These are phyloP conservation scores for Leucophenga varia DNA, from an alignment of 1,140 invertebrate genomes.

Conservation along the genomic window DNA sequence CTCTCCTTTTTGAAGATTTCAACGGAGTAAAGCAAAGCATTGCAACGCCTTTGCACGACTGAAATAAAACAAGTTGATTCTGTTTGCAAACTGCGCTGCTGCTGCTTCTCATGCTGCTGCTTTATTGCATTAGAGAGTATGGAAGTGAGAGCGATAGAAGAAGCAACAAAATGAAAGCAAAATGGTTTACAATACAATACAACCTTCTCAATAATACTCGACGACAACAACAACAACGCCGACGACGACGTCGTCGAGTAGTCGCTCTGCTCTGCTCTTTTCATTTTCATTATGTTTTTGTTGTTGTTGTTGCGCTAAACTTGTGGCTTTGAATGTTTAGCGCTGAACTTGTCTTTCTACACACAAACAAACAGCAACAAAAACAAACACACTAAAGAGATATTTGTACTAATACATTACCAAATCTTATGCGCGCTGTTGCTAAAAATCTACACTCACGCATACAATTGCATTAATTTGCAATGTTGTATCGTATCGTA, in stretches of 20 bases:
- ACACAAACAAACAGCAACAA: not conserved
- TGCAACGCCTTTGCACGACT: too few species aligned
- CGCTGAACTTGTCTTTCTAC: constrained; percentile 48
- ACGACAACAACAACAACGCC: not conserved
- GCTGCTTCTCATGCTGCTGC: not conserved
- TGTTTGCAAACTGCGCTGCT: too few species aligned
- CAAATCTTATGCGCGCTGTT: too few species aligned
- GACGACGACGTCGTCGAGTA: constrained; percentile 15
- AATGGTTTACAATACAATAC: too few species aligned
- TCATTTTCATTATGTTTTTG: constrained; percentile 7
- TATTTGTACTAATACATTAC: too few species aligned
- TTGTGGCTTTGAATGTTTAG: constrained; percentile 49
- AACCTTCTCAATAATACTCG: too few species aligned
- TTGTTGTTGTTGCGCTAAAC: constrained; percentile 18
- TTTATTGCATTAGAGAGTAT: constrained; percentile 53
- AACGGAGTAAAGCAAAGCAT: too few species aligned
- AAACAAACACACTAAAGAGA: not conserved
- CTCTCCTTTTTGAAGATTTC: too few species aligned
- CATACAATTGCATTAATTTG: constrained; percentile 18
- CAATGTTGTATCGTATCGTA: too few species aligned
- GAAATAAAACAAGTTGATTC: too few species aligned
- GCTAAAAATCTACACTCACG: not conserved
- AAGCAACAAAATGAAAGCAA: not conserved
- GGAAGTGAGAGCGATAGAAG: constrained; percentile 9
- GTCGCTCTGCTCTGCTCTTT: constrained; percentile 21